A percentile compares a stretch with the other conserved stretches of the same genome.
Evolutionary conservation across 2,797 vertebrate genomes (phyloP).

Genomic region (Enteromius viviparus): DNA sequence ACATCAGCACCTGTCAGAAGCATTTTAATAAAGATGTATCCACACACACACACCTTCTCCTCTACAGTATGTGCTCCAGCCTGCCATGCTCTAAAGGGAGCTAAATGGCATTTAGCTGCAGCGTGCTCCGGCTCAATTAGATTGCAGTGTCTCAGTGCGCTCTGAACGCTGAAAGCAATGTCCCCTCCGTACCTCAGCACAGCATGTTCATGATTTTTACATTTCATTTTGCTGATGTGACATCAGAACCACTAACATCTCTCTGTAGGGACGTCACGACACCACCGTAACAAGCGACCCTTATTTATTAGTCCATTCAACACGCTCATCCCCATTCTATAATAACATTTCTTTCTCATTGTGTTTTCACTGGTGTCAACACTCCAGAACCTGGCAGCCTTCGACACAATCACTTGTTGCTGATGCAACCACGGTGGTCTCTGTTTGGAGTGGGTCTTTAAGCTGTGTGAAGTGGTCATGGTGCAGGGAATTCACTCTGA

Average conservation of each 20-base stretch:
- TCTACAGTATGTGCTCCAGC: not conserved
- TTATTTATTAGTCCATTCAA: not conserved
- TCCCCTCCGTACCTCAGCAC: not conserved
- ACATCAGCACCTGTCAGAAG: not conserved
- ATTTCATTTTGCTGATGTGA: constrained; percentile 8
- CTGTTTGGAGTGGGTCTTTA: constrained; percentile 30
- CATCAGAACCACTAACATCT: not conserved
- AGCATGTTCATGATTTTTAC: not conserved
- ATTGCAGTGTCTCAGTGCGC: constrained; percentile 23
- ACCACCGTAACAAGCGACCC: not conserved
- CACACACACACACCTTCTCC: constrained; percentile 1
- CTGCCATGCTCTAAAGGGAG: not conserved
- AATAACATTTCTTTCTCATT: constrained; percentile 4
- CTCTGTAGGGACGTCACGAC: not conserved
- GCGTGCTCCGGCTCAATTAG: not conserved
- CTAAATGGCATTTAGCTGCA: constrained; percentile 32
- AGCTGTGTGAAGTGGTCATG: constrained; percentile 20
- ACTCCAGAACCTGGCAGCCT: not conserved
- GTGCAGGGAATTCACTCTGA: not conserved
- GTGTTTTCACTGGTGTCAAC: constrained; percentile 1
- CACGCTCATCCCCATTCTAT: not conserved
- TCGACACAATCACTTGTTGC: constrained; percentile 31
- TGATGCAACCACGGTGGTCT: constrained; percentile 33
- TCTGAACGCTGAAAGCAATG: constrained; percentile 16
- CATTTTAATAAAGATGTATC: constrained; percentile 20